Percentiles rank a stretch among this genome's conserved stretches.
phyloP scores from a whole-genome alignment of 2,797 vertebrate genomes.

The Leucoraja ocellata region DNA sequence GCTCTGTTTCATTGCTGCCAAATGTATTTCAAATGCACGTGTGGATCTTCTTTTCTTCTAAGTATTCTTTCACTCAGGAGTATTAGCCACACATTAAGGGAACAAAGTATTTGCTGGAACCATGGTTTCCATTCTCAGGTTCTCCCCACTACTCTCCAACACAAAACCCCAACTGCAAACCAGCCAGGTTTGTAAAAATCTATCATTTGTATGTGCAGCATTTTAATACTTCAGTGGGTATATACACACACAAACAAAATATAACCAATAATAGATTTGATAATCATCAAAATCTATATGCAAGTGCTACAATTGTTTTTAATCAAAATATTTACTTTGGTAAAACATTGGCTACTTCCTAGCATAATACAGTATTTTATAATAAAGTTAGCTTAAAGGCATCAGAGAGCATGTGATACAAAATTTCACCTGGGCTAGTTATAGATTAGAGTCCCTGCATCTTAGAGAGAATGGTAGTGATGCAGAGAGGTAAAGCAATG shows the following conservation, averaged over 20 bases:
- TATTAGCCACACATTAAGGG: not conserved
- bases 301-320: not conserved
- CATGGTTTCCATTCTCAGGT: not conserved
- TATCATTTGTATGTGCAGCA: not conserved
- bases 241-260: not conserved
- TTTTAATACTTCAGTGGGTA: not conserved
- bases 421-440: not conserved
- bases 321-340: not conserved
- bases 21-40: not conserved
- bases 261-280: not conserved
- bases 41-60: slow-evolving; percentile 6
- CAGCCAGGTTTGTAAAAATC: not conserved
- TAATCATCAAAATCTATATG: not conserved
- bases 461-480: not conserved
- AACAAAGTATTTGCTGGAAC: not conserved
- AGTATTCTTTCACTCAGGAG: slow-evolving; percentile 16
- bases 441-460: not conserved
- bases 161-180: not conserved
- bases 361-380: not conserved
- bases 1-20: not conserved
- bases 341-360: not conserved
- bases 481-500: not conserved
- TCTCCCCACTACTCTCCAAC: too few relatives aligned
- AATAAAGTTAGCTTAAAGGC: not conserved
- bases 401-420: not conserved